Evolutionary conservation across 2,888 invertebrate genomes (phyloP).

Genomic region (Ischnura elegans): DNA sequence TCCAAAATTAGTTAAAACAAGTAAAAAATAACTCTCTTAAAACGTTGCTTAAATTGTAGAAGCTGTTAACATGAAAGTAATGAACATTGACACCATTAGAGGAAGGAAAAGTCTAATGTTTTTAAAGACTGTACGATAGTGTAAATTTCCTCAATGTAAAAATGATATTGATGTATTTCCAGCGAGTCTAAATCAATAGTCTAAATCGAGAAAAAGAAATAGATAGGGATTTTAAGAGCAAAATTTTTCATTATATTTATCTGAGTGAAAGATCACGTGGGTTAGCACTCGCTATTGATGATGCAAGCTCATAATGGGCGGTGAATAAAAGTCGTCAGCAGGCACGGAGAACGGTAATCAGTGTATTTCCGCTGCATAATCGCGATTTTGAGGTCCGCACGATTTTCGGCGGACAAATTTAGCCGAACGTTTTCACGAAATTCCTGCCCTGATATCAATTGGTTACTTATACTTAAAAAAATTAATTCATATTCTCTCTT

Average conservation of each 20-base stretch:
- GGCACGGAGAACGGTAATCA: slow-evolving; percentile 39
- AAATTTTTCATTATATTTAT: slow-evolving; percentile 57
- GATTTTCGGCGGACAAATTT: slow-evolving; percentile 39
- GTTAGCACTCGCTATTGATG: background rate
- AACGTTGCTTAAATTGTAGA: no score
- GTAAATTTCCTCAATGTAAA: background rate
- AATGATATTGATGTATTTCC: background rate
- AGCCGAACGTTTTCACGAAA: slow-evolving; percentile 27
- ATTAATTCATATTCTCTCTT: background rate
- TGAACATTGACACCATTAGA: slow-evolving; percentile 29
- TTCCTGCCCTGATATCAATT: background rate
- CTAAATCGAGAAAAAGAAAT: background rate
- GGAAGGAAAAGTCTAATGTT: background rate
- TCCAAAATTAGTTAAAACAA: no score
- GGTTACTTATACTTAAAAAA: no score
- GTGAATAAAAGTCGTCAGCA: slow-evolving; percentile 28
- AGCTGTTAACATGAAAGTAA: slow-evolving; percentile 18
- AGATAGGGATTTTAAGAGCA: slow-evolving; percentile 32
- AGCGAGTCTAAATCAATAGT: background rate
- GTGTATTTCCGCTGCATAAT: slow-evolving; percentile 63
- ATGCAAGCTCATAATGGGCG: slow-evolving; percentile 19
- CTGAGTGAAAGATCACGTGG: slow-evolving; percentile 1
- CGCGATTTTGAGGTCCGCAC: slow-evolving; percentile 41
- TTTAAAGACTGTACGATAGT: background rate
- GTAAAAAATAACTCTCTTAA: no score